Base-by-base conservation (phyloP, 92 coral and sea anemone species). In the Siderastrea siderea region DNA sequence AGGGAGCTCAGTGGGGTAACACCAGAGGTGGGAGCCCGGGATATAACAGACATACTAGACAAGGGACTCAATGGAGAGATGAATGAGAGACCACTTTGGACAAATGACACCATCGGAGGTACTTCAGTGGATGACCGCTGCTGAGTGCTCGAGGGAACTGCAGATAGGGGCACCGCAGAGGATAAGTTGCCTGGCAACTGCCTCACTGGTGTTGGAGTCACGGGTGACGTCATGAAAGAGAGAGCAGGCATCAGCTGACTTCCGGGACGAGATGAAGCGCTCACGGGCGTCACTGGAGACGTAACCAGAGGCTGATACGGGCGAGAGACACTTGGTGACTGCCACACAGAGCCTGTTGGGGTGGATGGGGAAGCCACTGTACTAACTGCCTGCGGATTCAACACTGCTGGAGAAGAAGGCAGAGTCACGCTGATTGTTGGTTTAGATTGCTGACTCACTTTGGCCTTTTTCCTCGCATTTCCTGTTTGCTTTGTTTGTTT, bases 1-100 rank as follows among this genome's bases (percentile, higher is more conserved):
- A 85, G 89, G 45, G 89, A 85, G 13, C 83, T 85, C 4, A 85
- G 89, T 5, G 89, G 89, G 1, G 89, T 76, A 12, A 64, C 64
- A 44, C 77, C 19, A 5, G 80, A 53, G 53, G 84, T 77, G 59
- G 66, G 77, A 2, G 15, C 55, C 14, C 61, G 80, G 68, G 69
- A 48, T 17, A 69, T 57, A 4, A 3, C 17, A 49, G 81, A 15
- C 64, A 74, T 63, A 16, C 52, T 49, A 7, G 83, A 58, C 45
- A 80, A 16, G 11, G 95, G 95, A 54, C 95, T 93, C 72, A 93
- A 68, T 10, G 95, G 95, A n/a, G 95, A 75, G 68, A 93, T 86
- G 74, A 68, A 72, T 7, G 95, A 86, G 68, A 93, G 89, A 3
- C 94, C 88, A 55, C 43, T 90, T 38, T 93, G 93, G 14, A 76